Conservation (phyloP, 1,140 invertebrate genomes). For the Bombus ignitus region DNA sequence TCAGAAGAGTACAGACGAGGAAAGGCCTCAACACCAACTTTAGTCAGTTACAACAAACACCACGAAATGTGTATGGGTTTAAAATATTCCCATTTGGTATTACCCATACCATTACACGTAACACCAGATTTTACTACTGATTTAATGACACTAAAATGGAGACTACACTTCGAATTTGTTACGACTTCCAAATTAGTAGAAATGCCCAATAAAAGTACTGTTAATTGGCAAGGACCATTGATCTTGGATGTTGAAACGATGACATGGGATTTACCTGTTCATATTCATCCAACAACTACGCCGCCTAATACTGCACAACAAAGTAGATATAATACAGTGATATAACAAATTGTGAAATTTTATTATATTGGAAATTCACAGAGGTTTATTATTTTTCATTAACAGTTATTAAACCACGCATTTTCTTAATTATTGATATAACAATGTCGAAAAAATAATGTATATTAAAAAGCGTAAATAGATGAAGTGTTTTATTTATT, state of each 20-base stretch:
- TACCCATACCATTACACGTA: conserved; percentile 96
- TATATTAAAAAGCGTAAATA: conserved; percentile 8
- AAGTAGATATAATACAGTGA: conserved; percentile 78
- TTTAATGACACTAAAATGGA: conserved; percentile 94
- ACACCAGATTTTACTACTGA: conserved; percentile 96
- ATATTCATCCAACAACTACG: conserved; percentile 94
- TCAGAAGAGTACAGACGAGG: conserved; percentile 85
- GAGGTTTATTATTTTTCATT: not conserved
- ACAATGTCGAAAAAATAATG: not conserved
- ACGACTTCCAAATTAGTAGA: conserved; percentile 87
- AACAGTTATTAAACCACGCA: not conserved
- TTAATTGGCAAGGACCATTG: conserved; percentile 92
- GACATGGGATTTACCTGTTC: conserved; percentile 98
- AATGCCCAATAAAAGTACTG: conserved; percentile 82
- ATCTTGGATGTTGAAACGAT: conserved; percentile 97
- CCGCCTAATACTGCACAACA: conserved; percentile 79
- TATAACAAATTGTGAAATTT: conserved; percentile 63
- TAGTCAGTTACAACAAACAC: conserved; percentile 91
- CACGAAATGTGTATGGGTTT: conserved; percentile 96
- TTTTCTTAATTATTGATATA: not conserved
- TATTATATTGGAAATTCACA: not conserved
- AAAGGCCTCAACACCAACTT: conserved; percentile 81
- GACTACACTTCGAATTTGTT: conserved; percentile 98
- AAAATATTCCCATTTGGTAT: conserved; percentile 93
- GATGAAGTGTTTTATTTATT: not conserved